Evolutionary conservation across 2,888 invertebrate species (phyloP).

Genomic region (Polyommatus iphigenia): DNA sequence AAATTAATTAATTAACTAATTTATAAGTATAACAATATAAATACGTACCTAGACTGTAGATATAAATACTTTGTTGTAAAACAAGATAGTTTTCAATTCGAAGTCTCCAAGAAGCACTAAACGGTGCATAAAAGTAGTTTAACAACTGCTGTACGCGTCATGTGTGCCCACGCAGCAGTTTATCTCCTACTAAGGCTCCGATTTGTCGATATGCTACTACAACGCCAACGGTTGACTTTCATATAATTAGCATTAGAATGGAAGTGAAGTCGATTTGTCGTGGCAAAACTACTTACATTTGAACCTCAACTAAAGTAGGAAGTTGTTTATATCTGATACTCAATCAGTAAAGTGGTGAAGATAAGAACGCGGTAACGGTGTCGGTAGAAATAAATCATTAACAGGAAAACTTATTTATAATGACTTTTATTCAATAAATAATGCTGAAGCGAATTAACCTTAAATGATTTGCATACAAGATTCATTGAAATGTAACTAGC

Average conservation of each 20-base stretch:
- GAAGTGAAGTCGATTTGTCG: slow-evolving; percentile 49
- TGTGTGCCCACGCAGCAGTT: slow-evolving; percentile 69
- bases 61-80: slow-evolving; percentile 36
- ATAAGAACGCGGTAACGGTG: not conserved
- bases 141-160: slow-evolving; percentile 62
- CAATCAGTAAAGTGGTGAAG: not conserved
- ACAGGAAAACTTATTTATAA: not conserved
- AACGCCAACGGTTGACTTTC: slow-evolving; percentile 67
- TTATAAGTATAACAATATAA: too few species aligned
- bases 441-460: not conserved
- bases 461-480: not conserved
- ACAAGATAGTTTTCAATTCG: slow-evolving; percentile 41
- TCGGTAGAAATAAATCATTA: not conserved
- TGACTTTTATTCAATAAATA: not conserved
- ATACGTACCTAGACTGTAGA: not conserved
- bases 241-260: slow-evolving; percentile 68
- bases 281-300: slow-evolving; percentile 45
- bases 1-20: not conserved
- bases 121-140: slow-evolving; percentile 69
- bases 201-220: slow-evolving; percentile 75
- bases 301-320: slow-evolving; percentile 10
- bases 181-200: slow-evolving; percentile 59
- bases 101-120: slow-evolving; percentile 47
- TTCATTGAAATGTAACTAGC: not conserved
- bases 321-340: not conserved